Evolutionary conservation across 2,113 vertebrate genomes (phyloP).

Genomic region (Macrotus californicus): DNA sequence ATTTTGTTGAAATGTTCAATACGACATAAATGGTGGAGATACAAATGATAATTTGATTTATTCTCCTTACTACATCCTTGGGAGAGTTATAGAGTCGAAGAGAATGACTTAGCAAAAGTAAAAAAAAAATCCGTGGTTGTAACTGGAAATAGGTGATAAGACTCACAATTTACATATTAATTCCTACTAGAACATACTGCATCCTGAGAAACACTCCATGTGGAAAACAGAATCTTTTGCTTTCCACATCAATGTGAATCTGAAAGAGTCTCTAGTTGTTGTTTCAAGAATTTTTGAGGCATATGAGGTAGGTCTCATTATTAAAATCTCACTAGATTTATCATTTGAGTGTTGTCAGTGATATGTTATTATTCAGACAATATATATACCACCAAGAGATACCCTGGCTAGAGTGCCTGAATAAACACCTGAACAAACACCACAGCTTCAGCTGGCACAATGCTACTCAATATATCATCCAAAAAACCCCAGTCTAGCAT

Average conservation of each 20-base stretch:
- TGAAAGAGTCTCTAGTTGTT: background rate
- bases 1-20: background rate
- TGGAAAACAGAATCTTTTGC: background rate
- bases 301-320: background rate
- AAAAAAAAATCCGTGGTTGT: background rate
- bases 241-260: background rate
- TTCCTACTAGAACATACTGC: background rate
- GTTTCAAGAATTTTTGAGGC: background rate
- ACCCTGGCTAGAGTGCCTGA: background rate
- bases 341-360: background rate
- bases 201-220: background rate
- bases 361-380: background rate
- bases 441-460: background rate
- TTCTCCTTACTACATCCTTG: conserved; percentile 17
- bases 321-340: background rate
- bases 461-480: background rate
- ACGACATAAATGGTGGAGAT: background rate
- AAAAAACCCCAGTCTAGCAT: background rate
- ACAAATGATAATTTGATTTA: background rate
- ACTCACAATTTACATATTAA: background rate
- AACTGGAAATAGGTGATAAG: conserved; percentile 14
- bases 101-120: conserved; percentile 3
- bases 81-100: background rate
- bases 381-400: background rate
- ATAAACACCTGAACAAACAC: background rate